Evolutionary conservation across 2,113 vertebrate species (phyloP).

Genomic region (Neofelis nebulosa): DNA sequence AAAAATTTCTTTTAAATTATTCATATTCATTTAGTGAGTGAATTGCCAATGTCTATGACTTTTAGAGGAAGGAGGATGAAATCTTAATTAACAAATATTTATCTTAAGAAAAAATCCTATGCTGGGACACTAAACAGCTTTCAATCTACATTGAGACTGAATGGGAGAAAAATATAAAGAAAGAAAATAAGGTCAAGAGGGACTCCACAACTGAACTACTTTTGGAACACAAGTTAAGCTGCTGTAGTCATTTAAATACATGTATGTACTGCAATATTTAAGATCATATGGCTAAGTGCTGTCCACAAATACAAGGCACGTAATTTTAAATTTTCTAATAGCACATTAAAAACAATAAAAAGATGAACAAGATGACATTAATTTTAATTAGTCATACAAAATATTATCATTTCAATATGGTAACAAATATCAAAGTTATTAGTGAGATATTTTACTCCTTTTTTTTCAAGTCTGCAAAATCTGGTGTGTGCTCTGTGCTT

Average conservation of each 20-base stretch:
- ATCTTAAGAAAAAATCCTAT: not conserved
- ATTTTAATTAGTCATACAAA: not conserved
- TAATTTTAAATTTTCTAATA: not conserved
- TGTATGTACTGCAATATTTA: not conserved
- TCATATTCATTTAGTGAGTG: not conserved
- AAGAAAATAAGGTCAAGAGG: not conserved
- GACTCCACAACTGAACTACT: not conserved
- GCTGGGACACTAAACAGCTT: not conserved
- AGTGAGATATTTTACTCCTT: not conserved
- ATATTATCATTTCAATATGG: not conserved
- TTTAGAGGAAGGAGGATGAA: not conserved
- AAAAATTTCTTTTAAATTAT: not conserved
- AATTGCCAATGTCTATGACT: not conserved
- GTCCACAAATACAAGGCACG: not conserved
- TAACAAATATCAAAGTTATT: not conserved
- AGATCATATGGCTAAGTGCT: not conserved
- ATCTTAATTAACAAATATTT: constrained; percentile 22
- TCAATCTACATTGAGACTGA: not conserved
- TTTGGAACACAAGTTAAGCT: not conserved
- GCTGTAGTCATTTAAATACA: not conserved
- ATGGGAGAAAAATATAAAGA: not conserved
- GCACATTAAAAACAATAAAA: not conserved
- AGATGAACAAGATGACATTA: not conserved
- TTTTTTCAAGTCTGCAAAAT: not conserved
- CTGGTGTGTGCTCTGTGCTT: not conserved